Percentiles rank a stretch among this genome's conserved stretches.
These are phyloP conservation scores for Spodoptera littoralis DNA, from an alignment of 2,888 invertebrate genomes.

Conservation along the genomic window DNA sequence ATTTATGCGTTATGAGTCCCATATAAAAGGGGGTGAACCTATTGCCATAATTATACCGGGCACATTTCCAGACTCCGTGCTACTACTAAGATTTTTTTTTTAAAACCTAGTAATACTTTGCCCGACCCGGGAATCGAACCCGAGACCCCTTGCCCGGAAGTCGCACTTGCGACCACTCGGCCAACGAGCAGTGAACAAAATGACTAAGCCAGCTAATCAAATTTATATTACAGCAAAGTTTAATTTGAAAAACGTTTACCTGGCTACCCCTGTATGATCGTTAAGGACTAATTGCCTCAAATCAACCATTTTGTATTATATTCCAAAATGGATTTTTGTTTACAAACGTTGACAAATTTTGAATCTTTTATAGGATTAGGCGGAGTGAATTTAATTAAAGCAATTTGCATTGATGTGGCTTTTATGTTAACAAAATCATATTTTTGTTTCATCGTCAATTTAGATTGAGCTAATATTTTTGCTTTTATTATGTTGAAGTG, in stretches of 20 bases:
- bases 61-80: no score
- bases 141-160: no score
- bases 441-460: slow-evolving; percentile 21
- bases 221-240: slow-evolving; percentile 41
- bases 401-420: slow-evolving; percentile 49
- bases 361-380: slow-evolving; percentile 43
- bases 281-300: slow-evolving; percentile 64
- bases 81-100: no score
- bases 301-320: slow-evolving; percentile 56
- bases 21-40: no score
- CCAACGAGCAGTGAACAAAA: slow-evolving; percentile 1
- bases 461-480: slow-evolving; percentile 21
- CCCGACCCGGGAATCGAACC: no score
- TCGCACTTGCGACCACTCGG: no score
- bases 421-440: slow-evolving; percentile 37
- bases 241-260: slow-evolving; percentile 43
- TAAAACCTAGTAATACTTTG: no score
- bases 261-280: slow-evolving; percentile 46
- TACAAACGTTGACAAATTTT: slow-evolving; percentile 62
- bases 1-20: no score
- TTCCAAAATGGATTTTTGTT: slow-evolving; percentile 67
- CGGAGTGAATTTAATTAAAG: slow-evolving; percentile 36
- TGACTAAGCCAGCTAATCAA: slow-evolving; percentile 43
- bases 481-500: slow-evolving; percentile 12
- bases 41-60: no score